phyloP scores from a whole-genome alignment of 1,140 invertebrate species.

The Battus philenor region DNA sequence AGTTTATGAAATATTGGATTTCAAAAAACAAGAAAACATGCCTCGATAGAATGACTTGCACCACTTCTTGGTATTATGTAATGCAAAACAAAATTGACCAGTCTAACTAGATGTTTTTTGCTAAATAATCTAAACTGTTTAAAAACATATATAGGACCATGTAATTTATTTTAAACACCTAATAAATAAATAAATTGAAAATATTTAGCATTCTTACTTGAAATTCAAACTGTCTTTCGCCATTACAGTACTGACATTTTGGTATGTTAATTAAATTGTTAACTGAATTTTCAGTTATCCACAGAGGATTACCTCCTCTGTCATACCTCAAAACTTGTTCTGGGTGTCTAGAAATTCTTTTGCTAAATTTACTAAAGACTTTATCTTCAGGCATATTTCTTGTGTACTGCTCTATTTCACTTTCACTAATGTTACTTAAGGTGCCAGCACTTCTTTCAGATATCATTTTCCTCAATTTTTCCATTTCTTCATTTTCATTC shows the following conservation, averaged over 20 bases:
- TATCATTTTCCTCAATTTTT: conserved; percentile 81
- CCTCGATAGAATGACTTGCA: too few species aligned
- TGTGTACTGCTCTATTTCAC: conserved; percentile 79
- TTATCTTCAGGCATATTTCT: conserved; percentile 82
- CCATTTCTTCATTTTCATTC: conserved; percentile 76
- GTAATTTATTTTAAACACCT: too few species aligned
- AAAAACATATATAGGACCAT: not conserved
- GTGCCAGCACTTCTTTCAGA: conserved; percentile 80
- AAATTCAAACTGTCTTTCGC: conserved; percentile 92
- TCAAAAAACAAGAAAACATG: too few species aligned
- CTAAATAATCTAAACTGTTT: too few species aligned
- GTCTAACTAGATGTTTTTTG: too few species aligned
- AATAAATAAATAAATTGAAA: too few species aligned
- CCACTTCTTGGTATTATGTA: too few species aligned
- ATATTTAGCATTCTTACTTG: conserved; percentile 84
- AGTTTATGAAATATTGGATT: too few species aligned
- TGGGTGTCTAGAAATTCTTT: conserved; percentile 78
- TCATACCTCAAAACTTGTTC: conserved; percentile 91
- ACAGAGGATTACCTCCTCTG: conserved; percentile 85
- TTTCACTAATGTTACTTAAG: conserved; percentile 78
- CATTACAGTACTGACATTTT: conserved; percentile 85
- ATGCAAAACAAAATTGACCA: too few species aligned
- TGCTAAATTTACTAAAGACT: conserved; percentile 82
- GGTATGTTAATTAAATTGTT: conserved; percentile 76
- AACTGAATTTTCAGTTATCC: conserved; percentile 81